Evolutionary conservation across 1,140 invertebrate species (phyloP).

Genomic region (Drosophila rufa): DNA sequence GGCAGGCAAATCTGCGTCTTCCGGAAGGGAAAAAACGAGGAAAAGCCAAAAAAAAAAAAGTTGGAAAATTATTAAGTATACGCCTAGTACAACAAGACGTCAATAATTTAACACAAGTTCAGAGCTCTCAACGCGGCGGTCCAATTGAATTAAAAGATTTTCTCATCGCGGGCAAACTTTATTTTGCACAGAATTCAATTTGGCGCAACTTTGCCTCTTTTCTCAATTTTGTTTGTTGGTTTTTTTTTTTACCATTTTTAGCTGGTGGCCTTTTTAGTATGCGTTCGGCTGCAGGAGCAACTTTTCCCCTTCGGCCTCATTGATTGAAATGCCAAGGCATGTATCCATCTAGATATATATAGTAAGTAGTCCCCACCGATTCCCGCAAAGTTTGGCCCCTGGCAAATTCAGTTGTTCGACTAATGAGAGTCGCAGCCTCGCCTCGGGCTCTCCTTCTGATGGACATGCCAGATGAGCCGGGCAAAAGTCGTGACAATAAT

Average conservation of each 20-base stretch:
- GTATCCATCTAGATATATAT: constrained; percentile 19
- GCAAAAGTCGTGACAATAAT: constrained; percentile 67
- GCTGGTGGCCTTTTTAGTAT: constrained; percentile 68
- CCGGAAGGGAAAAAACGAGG: constrained; percentile 37
- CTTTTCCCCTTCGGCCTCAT: constrained; percentile 51
- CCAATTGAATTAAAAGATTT: constrained; percentile 46
- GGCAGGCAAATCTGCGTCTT: constrained; percentile 67
- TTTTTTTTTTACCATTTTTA: constrained; percentile 46
- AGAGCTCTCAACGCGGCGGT: constrained; percentile 4
- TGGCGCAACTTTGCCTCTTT: constrained; percentile 62
- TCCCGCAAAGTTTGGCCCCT: constrained; percentile 18
- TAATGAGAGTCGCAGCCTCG: constrained; percentile 62
- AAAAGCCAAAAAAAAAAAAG: constrained; percentile 10
- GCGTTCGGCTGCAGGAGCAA: constrained; percentile 57
- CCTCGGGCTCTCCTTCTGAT: constrained; percentile 47
- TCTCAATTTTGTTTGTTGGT: constrained; percentile 4
- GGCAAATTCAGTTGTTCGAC: constrained; percentile 72
- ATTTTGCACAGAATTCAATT: constrained; percentile 74
- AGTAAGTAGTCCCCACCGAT: constrained; percentile 1
- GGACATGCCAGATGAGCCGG: constrained; percentile 40
- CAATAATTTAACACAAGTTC: constrained; percentile 66
- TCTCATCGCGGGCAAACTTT: constrained; percentile 36
- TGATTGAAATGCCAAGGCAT: constrained; percentile 69
- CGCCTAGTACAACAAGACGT: constrained; percentile 61
- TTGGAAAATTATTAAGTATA: constrained; percentile 56